Conservation (phyloP, 2,113 vertebrate genomes). For the Lucifuga dentata region DNA sequence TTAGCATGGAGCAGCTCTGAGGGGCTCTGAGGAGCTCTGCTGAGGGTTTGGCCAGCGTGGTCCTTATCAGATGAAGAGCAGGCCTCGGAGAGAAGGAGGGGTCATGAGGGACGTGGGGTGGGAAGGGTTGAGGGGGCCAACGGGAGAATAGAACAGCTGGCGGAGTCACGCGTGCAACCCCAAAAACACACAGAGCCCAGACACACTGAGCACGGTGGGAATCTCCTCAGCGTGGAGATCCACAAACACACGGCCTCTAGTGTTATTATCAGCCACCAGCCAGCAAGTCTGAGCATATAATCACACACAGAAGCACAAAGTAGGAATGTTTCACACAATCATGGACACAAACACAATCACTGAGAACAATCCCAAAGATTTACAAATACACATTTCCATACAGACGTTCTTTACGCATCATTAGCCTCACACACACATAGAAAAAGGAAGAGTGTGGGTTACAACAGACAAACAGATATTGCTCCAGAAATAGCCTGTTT, state of each 20-base stretch:
- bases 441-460: background rate
- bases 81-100: slow-evolving; percentile 72
- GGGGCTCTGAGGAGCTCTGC: slow-evolving; percentile 68
- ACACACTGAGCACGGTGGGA: slow-evolving; percentile 82
- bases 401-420: slow-evolving; percentile 58
- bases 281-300: slow-evolving; percentile 78
- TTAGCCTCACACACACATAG: slow-evolving; percentile 47
- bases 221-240: slow-evolving; percentile 73
- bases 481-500: slow-evolving; percentile 11
- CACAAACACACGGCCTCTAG: slow-evolving; percentile 77
- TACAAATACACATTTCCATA: slow-evolving; percentile 71
- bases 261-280: slow-evolving; percentile 79
- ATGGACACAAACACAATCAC: slow-evolving; percentile 38
- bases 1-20: slow-evolving; percentile 60
- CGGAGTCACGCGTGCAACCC: slow-evolving; percentile 80
- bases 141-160: slow-evolving; percentile 83
- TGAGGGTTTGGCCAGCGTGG: slow-evolving; percentile 64
- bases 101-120: slow-evolving; percentile 56
- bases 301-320: slow-evolving; percentile 65
- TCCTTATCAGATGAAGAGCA: slow-evolving; percentile 85
- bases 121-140: slow-evolving; percentile 63
- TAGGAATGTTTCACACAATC: slow-evolving; percentile 45
- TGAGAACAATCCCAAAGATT: slow-evolving; percentile 37
- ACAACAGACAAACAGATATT: slow-evolving; percentile 3
- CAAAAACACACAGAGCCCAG: slow-evolving; percentile 81